phyloP scores from a whole-genome alignment of 2,113 vertebrate species.

The Tenebrosternarchus preto region DNA sequence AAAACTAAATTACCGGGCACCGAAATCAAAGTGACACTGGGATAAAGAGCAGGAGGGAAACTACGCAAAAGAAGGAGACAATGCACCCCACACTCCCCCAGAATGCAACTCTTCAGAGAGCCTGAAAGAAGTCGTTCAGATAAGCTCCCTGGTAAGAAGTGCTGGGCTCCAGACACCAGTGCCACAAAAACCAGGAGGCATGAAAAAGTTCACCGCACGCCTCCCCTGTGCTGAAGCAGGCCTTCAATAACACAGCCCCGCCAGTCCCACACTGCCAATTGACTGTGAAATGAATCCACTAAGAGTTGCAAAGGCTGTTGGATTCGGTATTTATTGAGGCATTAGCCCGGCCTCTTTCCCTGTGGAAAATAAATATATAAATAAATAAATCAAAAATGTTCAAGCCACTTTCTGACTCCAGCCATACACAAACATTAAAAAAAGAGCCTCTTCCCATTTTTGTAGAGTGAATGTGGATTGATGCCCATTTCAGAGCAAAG shows the following conservation, averaged over 20 bases:
- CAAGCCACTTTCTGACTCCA: slow-evolving; percentile 27
- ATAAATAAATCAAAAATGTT: slow-evolving; percentile 43
- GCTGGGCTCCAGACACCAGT: slow-evolving; percentile 21
- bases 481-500: neutral
- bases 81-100: neutral
- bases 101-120: slow-evolving; percentile 21
- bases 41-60: neutral
- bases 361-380: slow-evolving; percentile 29
- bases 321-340: slow-evolving; percentile 52
- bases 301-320: slow-evolving; percentile 54
- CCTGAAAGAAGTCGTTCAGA: slow-evolving; percentile 18
- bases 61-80: neutral
- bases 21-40: neutral
- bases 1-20: neutral
- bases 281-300: slow-evolving; percentile 62
- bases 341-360: slow-evolving; percentile 34
- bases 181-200: slow-evolving; percentile 39
- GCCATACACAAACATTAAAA: slow-evolving; percentile 6
- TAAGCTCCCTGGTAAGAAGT: slow-evolving; percentile 21
- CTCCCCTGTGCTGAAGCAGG: slow-evolving; percentile 29
- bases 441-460: neutral
- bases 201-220: slow-evolving; percentile 32
- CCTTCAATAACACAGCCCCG: slow-evolving; percentile 48
- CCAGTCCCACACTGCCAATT: slow-evolving; percentile 49
- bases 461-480: neutral